Evolutionary conservation across 2,797 vertebrate genomes (phyloP), one percentile per base, ranked within the genome.

Genomic region (Lepus townsendii): DNA sequence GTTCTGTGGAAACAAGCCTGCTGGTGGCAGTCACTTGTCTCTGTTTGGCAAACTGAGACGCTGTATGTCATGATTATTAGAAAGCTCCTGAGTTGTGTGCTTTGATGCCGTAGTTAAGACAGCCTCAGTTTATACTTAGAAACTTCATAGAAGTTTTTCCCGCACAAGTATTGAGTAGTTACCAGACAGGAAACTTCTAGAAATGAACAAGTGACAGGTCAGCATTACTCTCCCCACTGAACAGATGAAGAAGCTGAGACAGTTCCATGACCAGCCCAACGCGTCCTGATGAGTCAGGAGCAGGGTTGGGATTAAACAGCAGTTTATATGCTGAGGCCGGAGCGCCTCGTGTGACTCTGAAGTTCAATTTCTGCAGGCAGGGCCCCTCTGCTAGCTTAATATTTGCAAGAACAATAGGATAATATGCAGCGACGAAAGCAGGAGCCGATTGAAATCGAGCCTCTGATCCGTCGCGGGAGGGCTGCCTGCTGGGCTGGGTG

Each of bases 181-280:
- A 84, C 26, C 22, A 86, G 66, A 69, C 9, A 50, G 30, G 38
- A 26, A 85, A 75, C 47, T 88, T 88, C 79, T 94, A 86, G 79
- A 88, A 80, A 83, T 88, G 88, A 93, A 76, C 62, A 95, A 88
- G 60, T 91, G 79, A 96, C 80, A 91, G 63, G 89, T 93, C 71
- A 97, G 75, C 79, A 84, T 91, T 88, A 90, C n/a, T 83, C 38
- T 92, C 89, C 35, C 88, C 38, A 90, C 50, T 60, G 57, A 90
- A 35, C 68, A 91, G 83, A 92, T 92, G 83, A 97, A 92, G 94
- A 96, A 97, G 94, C 68, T 24, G 72, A 94, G 84, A 90, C 52
- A 86, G 79, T 90, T 96, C 80, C 30, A 3, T 95, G 93, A 93
- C 54, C 63, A 83, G 75, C 11, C 63, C 62, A 65, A 32, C 27